Evolutionary conservation across 2,888 invertebrate species (phyloP).

Genomic region (Micoletzkya japonica): DNA sequence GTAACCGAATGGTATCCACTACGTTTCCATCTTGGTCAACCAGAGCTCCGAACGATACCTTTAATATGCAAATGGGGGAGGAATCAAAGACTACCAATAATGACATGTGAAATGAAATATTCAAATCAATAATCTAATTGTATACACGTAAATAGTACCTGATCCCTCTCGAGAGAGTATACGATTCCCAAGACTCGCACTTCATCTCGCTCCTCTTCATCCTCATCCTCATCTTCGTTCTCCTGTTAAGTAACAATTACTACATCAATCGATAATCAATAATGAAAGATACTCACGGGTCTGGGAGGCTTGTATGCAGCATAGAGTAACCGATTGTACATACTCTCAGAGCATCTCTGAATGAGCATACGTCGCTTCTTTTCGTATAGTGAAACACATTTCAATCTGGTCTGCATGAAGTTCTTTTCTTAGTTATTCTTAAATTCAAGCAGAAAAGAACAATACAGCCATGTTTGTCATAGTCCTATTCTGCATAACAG

Average conservation of each 20-base stretch:
- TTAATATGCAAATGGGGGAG: conserved; percentile 12
- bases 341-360: conserved; percentile 28
- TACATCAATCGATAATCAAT: background rate
- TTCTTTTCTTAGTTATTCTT: background rate
- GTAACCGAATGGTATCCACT: conserved; percentile 84
- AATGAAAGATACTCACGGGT: conserved; percentile 66
- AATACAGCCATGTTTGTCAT: background rate
- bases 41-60: conserved; percentile 72
- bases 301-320: conserved; percentile 58
- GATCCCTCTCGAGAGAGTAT: conserved; percentile 66
- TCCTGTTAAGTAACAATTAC: background rate
- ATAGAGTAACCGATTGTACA: conserved; percentile 34
- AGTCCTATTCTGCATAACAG: background rate
- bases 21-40: conserved; percentile 88
- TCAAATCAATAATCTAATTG: background rate
- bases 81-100: background rate
- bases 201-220: conserved; percentile 13
- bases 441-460: background rate
- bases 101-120: background rate
- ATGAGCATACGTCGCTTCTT: too few relatives aligned
- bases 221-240: conserved; percentile 21
- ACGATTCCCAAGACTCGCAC: conserved; percentile 82
- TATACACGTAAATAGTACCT: background rate
- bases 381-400: background rate
- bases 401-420: background rate